phyloP scores from a whole-genome alignment of 2,888 invertebrate species.

The Synergus gifuensis region DNA sequence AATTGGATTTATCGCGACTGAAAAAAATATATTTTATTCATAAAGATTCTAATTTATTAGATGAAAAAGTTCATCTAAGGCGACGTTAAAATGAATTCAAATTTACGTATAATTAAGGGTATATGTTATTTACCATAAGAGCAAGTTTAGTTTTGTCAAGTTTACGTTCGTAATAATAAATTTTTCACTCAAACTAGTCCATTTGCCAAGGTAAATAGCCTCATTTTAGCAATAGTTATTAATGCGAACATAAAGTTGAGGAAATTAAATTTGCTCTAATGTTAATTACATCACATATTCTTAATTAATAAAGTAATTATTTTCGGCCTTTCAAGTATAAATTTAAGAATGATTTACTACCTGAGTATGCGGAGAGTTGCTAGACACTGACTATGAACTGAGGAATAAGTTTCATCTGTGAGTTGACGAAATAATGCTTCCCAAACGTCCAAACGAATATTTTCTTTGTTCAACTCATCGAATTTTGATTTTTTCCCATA shows the following conservation, averaged over 20 bases:
- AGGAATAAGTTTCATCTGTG: constrained; percentile 77
- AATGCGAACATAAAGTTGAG: not conserved
- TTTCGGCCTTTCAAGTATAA: constrained; percentile 55
- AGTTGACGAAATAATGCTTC: constrained; percentile 81
- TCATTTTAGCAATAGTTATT: not conserved
- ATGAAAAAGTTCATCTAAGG: not conserved
- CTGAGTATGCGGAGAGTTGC: constrained; percentile 83
- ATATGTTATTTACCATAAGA: no score
- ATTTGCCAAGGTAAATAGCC: no score
- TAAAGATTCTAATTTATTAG: constrained; percentile 42
- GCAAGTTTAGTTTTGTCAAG: no score
- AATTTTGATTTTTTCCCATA: constrained; percentile 81
- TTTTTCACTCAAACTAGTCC: no score
- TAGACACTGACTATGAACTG: constrained; percentile 81
- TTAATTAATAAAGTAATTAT: constrained; percentile 35
- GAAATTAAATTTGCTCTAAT: no score
- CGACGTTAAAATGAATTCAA: not conserved
- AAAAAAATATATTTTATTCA: constrained; percentile 65
- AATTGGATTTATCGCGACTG: constrained; percentile 88
- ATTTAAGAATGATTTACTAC: constrained; percentile 74
- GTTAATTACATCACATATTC: no score
- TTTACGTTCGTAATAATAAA: no score
- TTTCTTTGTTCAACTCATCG: constrained; percentile 80
- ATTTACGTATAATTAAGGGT: no score
- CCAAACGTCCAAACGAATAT: constrained; percentile 82